Percentiles rank a stretch among this genome's conserved stretches.
Conservation (phyloP, 2,888 invertebrate genomes). For the Sylvicola fuscatus region DNA sequence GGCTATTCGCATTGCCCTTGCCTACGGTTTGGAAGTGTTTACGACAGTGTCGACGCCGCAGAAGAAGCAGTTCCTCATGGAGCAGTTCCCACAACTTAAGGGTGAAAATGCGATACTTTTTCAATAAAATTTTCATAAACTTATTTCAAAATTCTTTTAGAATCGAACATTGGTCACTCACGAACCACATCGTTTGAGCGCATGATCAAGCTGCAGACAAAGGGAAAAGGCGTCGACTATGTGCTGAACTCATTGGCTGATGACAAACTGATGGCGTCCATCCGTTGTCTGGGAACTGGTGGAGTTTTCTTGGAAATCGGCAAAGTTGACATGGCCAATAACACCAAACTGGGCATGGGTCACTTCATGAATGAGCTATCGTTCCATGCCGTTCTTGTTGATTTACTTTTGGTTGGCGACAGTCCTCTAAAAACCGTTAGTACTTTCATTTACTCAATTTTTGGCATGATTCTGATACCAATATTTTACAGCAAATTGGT, state of each 20-base stretch:
- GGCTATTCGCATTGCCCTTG: slow-evolving; percentile 49
- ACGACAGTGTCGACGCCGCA: slow-evolving; percentile 48
- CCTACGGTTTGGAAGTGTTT: slow-evolving; percentile 39
- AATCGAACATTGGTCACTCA: slow-evolving; percentile 58
- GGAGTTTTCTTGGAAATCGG: slow-evolving; percentile 72
- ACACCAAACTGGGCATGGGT: slow-evolving; percentile 41
- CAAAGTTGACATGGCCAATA: slow-evolving; percentile 55
- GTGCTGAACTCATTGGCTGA: slow-evolving; percentile 83
- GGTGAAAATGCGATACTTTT: slow-evolving; percentile 17
- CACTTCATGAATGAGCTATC: slow-evolving; percentile 47
- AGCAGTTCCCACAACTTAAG: slow-evolving; percentile 30
- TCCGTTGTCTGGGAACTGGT: slow-evolving; percentile 34
- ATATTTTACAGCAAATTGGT: background rate
- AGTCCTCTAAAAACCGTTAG: no score
- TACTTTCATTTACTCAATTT: no score
- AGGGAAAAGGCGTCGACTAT: slow-evolving; percentile 75
- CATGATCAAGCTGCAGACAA: slow-evolving; percentile 57
- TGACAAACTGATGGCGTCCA: slow-evolving; percentile 62
- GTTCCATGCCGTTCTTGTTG: slow-evolving; percentile 61
- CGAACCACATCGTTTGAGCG: slow-evolving; percentile 72
- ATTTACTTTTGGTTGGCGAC: slow-evolving; percentile 16
- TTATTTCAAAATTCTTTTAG: slow-evolving; percentile 1
- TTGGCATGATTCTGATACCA: background rate
- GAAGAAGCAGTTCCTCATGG: slow-evolving; percentile 39
- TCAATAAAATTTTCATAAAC: background rate